Conservation (phyloP, 2,797 vertebrate genomes). For the Calcarius lapponicus region DNA sequence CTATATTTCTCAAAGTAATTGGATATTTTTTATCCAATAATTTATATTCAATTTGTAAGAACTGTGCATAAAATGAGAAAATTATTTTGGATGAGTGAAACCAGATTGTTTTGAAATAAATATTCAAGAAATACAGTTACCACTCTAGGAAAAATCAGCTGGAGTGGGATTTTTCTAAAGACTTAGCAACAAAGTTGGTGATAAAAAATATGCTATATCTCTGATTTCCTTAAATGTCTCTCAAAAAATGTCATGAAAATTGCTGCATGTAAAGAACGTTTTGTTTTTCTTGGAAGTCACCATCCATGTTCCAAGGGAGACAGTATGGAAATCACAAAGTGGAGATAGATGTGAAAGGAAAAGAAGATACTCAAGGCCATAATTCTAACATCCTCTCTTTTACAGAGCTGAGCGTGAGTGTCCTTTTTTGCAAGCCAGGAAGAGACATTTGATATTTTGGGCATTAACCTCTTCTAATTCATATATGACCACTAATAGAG, state of each 20-base stretch:
- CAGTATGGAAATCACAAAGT: not conserved
- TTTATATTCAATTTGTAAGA: slow-evolving; percentile 8
- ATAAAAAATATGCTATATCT: not conserved
- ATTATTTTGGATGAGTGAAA: slow-evolving; percentile 14
- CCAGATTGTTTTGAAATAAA: slow-evolving; percentile 26
- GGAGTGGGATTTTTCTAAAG: not conserved
- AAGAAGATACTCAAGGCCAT: not conserved
- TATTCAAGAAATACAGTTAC: not conserved
- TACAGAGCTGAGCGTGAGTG: not conserved
- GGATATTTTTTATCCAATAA: slow-evolving; percentile 5
- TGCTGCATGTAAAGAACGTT: not conserved
- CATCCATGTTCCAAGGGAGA: not conserved
- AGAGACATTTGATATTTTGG: not conserved
- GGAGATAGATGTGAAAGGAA: not conserved
- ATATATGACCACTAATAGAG: not conserved
- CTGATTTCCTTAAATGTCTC: not conserved
- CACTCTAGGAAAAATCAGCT: not conserved
- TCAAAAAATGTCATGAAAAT: not conserved
- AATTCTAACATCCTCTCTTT: not conserved
- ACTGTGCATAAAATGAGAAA: slow-evolving; percentile 12
- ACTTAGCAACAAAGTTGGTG: not conserved
- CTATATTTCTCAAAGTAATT: not conserved
- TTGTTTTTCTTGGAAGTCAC: not conserved
- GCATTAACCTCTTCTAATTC: not conserved
- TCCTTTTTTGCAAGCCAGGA: not conserved